Base-by-base conservation (phyloP, 2,888 invertebrate species). In the Acleris cristana region DNA sequence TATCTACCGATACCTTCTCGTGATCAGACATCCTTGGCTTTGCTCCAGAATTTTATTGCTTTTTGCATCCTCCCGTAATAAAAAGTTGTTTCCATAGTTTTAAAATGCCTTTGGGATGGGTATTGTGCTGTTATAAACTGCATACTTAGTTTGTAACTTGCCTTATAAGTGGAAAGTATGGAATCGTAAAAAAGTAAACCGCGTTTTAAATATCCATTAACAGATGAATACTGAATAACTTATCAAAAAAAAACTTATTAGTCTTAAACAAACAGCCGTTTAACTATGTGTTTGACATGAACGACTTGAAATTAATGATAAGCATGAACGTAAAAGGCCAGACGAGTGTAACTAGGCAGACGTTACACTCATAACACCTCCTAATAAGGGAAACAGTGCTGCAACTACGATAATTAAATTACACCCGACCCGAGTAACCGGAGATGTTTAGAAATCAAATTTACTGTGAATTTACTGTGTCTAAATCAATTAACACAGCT, bases 401-500 rank as follows among this genome's bases (percentile, higher is more conserved):
- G 66, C 66, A 62, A 45, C 56, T 62, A 57, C 62, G 61, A 62
- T 66, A 66, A 66, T 66, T 66, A 53, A 66, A 66, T 66, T 66
- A 66, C 66, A 66, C 45, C 34, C 23, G 58, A 58, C 55, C 61
- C 51, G 61, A 61, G 66, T 19, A 57, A 57, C 45, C 52, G 61
- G 45, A 52, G 51, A 62, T 66, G 66, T 62, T 66, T 62, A 66
- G 45, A 66, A 61, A 56, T 56, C 26, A 56, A 56, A 61, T 61
- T 61, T 52, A 66, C n/a, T 34, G 23, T 21, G 55, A 44, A 51
- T 26, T 61, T 44, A 61, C 40, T 44, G 55, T 23, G 59, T 45
- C 30, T 48, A 34, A 21, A 48, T 21, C 8, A 23, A 44, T 45
- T 58, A n/a, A 21, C 48, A 48, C 8, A 16, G 18, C n/a, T 48